phyloP scores from a whole-genome alignment of 2,113 vertebrate species.

The Lepus timidus region DNA sequence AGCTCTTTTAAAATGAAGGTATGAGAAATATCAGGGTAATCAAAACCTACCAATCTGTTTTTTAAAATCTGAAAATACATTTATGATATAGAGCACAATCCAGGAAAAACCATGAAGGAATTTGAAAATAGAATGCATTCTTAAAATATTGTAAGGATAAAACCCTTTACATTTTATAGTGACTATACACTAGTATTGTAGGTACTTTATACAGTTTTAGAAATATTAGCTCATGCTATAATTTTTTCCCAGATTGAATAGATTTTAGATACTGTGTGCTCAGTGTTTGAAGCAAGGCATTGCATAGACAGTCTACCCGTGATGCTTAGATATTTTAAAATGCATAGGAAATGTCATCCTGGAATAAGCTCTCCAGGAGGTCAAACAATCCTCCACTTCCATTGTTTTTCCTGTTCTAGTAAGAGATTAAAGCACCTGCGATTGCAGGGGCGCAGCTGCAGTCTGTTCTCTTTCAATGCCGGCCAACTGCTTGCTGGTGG shows the following conservation, averaged over 20 bases:
- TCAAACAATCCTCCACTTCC: not conserved
- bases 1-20: slow-evolving; percentile 51
- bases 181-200: not conserved
- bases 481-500: not conserved
- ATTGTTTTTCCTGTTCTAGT: not conserved
- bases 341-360: too few species aligned
- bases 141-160: slow-evolving; percentile 49
- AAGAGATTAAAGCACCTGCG: not conserved
- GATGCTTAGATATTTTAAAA: not conserved
- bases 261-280: not conserved
- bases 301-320: not conserved
- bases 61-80: not conserved
- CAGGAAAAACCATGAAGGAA: slow-evolving; percentile 30
- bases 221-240: not conserved
- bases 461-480: not conserved
- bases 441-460: not conserved
- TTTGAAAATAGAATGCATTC: slow-evolving; percentile 17
- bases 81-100: not conserved
- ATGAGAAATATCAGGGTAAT: slow-evolving; percentile 16
- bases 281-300: not conserved
- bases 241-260: not conserved
- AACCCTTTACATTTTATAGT: not conserved
- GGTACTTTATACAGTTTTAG: not conserved
- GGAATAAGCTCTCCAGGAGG: not conserved
- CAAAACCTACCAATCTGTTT: not conserved